Conservation (phyloP, 1,140 invertebrate genomes). For the Heterodera carotae region DNA sequence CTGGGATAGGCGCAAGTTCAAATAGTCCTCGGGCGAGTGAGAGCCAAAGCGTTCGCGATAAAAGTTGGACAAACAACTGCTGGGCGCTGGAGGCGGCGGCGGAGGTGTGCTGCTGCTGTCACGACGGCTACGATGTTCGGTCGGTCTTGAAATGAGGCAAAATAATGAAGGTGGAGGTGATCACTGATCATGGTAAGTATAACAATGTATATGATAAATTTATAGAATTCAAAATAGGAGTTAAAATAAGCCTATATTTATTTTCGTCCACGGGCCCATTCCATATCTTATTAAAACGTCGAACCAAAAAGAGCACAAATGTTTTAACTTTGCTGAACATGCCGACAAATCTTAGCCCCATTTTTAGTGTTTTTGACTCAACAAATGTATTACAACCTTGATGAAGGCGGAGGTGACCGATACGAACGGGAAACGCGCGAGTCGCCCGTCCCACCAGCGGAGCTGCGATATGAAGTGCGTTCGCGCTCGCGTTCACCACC, state of each 20-base stretch:
- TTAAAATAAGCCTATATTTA: too few relatives aligned
- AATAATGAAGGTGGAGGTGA: too few relatives aligned
- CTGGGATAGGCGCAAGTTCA: constrained; percentile 52
- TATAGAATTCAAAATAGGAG: too few relatives aligned
- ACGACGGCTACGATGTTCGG: constrained; percentile 30
- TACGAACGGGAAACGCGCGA: constrained; percentile 28
- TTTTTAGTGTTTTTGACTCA: too few relatives aligned
- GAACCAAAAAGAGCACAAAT: background rate
- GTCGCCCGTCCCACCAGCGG: constrained; percentile 7
- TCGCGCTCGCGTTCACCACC: background rate
- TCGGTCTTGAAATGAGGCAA: background rate
- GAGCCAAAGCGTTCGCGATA: constrained; percentile 54
- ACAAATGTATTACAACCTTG: too few relatives aligned
- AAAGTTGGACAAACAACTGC: constrained; percentile 46
- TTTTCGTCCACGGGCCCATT: too few relatives aligned
- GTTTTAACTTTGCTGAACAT: too few relatives aligned
- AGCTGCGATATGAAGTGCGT: constrained; percentile 4
- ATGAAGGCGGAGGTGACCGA: constrained; percentile 20
- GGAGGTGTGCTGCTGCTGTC: constrained; percentile 23
- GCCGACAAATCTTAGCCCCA: too few relatives aligned
- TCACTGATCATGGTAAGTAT: too few relatives aligned
- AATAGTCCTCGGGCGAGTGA: constrained; percentile 56
- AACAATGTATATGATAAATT: too few relatives aligned
- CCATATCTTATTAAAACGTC: background rate
- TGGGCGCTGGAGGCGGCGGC: background rate